Evolutionary conservation across 1,140 invertebrate genomes (phyloP), one percentile per base, ranked within the genome.

Genomic region (Mylabris phalerata): DNA sequence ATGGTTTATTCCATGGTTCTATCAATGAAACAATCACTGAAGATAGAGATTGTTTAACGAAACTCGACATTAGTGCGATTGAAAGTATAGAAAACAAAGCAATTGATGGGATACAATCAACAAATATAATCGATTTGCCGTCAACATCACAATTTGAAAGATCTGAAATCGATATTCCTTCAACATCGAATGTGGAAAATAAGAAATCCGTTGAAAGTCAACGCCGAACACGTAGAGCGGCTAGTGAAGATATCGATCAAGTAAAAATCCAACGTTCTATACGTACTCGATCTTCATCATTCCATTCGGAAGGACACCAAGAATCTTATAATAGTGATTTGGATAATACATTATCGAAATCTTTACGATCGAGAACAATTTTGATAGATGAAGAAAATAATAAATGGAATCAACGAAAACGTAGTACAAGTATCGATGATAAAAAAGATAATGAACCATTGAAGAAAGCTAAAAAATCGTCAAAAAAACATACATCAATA

Each of bases 351-450:
- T 26, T 40, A 26, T 43, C 42, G 50, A 52, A 52, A 26, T 13
- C 24, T 4, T 32, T 52, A 26, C 51, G 51, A 9, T 46, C 51
- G 4, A 9, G 51, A 38, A 45, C 41, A 13, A 13, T 54, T 5
- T 44, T 32, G 4, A 45, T 45, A 3, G 51, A 54, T 13, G 51
- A 54, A 54, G 2, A 9, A 3, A 45, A 9, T 9, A 26, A 27
- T 32, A 41, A 26, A 19, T 9, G 9, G 19, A 54, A 27, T 7
- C 40, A 39, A 10, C 42, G 42, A 9, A 25, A 54, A 54, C 51
- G 51, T 38, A 54, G 26, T 10, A 45, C 51, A n/a, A 45, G 42
- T 42, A 42, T 54, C 6, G 51, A 54, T 27, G 51, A 54, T 7
- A 19, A 19, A 19, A 19, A 19, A 19, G 26, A 26, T n/a, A n/a